These are phyloP conservation scores for Typhlomys cinereus DNA, from an alignment of 2,113 vertebrate species.

Conservation along the genomic window DNA sequence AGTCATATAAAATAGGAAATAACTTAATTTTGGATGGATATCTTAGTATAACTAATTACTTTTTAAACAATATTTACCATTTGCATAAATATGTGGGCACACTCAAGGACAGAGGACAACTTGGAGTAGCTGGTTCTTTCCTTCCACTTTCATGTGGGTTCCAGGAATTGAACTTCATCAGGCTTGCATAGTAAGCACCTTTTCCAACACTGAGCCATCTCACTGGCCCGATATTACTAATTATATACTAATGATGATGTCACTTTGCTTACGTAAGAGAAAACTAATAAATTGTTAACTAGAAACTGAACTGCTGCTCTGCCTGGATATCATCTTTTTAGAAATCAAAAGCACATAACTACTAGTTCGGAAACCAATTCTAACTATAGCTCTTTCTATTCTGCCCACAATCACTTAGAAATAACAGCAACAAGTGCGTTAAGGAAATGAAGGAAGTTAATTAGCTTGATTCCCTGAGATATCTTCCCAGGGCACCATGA, in stretches of 20 bases:
- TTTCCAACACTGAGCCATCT: too few relatives aligned
- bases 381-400: not conserved
- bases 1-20: not conserved
- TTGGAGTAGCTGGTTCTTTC: too few relatives aligned
- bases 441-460: not conserved
- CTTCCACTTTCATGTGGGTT: too few relatives aligned
- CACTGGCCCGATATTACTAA: not conserved
- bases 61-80: too few relatives aligned
- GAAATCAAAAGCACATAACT: slow-evolving; percentile 13
- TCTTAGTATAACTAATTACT: not conserved
- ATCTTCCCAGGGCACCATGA: not conserved
- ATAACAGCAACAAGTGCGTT: not conserved
- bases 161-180: too few relatives aligned
- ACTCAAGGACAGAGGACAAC: too few relatives aligned
- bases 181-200: too few relatives aligned
- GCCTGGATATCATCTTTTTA: not conserved
- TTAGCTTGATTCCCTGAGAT: not conserved
- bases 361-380: not conserved
- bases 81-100: too few relatives aligned
- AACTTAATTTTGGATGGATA: not conserved
- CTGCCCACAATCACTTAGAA: slow-evolving; percentile 6
- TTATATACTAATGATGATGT: not conserved
- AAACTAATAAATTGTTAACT: not conserved
- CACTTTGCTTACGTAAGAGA: not conserved
- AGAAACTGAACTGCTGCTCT: slow-evolving; percentile 48